Base-by-base conservation (phyloP, 1,140 invertebrate species). In the Brachionus sp. region DNA sequence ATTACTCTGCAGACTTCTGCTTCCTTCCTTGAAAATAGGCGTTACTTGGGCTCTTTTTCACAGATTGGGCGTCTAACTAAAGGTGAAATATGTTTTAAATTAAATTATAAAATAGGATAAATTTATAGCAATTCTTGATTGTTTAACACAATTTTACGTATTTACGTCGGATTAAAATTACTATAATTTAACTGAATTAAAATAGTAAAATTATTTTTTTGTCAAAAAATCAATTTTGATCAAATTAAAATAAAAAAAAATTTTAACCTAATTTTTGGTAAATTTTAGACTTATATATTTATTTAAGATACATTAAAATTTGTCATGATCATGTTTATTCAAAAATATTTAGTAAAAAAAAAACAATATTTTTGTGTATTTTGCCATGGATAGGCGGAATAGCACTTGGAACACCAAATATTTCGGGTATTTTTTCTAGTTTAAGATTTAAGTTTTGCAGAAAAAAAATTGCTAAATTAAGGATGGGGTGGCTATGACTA, bases 401-500 rank as follows among this genome's bases (percentile, higher is more conserved):
- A 25, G 39, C 19, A 19, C 9, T 75, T 0, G 70, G 70, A 23
- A 12, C 44, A 13, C 70, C 70, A 5, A 75, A 75, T 75, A 1
- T 75, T 0, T 44, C 25, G 6, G 70, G 70, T 75, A 25, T 13
- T 0, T 25, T 57, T 57, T 57, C 19, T 23, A 7, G 5, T 53
- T 4, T 57, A 16, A 7, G 5, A 1, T 16, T 5, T 25, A 25
- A 57, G 19, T 19, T 6, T 57, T n/a, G n/a, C n/a, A n/a, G n/a
- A n/a, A n/a, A 19, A 25, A 57, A 1, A 10, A 13, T 42, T 10
- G 6, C 5, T 29, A 57, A 57, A 57, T 57, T 23, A 29, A 44
- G 78, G 78, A 6, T 82, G 78, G 78, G 78, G 78, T 19, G 16
- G 57, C 23, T 66, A 82, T 68, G 78, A 25, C 13, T 82, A 64